Evolutionary conservation across 2,797 vertebrate species (phyloP).

Genomic region (Pogonophryne albipinna): DNA sequence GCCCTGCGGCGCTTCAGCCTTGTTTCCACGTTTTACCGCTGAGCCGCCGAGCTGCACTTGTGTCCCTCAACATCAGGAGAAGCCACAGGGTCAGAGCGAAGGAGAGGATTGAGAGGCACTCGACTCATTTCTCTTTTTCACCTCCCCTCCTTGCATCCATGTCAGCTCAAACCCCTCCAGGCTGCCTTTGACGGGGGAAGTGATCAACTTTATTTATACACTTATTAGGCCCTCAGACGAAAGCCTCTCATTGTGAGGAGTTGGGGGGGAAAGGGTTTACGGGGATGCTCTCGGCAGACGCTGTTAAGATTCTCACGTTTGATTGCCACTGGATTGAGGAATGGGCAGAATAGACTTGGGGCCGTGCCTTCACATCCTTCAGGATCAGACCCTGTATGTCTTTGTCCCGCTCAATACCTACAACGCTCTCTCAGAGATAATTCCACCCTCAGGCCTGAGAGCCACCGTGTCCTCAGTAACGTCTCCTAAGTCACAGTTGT

Average conservation of each 20-base stretch:
- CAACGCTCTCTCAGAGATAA: conserved; percentile 39
- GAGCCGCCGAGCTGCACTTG: conserved; percentile 81
- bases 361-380: conserved; percentile 62
- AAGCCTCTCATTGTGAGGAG: conserved; percentile 75
- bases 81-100: conserved; percentile 80
- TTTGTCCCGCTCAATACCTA: conserved; percentile 59
- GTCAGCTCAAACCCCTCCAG: conserved; percentile 73
- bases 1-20: conserved; percentile 81
- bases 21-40: conserved; percentile 81
- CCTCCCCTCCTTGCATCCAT: conserved; percentile 78
- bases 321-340: conserved; percentile 71
- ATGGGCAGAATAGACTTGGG: conserved; percentile 53
- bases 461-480: conserved; percentile 20
- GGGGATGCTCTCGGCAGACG: conserved; percentile 59
- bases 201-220: conserved; percentile 87
- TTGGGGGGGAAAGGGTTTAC: conserved; percentile 68
- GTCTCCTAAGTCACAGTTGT: conserved; percentile 26
- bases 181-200: conserved; percentile 82
- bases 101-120: conserved; percentile 80
- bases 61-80: conserved; percentile 81
- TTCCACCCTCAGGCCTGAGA: conserved; percentile 42
- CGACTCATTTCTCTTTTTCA: conserved; percentile 73
- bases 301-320: conserved; percentile 77
- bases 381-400: conserved; percentile 47
- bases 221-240: conserved; percentile 79